These are phyloP conservation scores for Drosophila nannoptera DNA, from an alignment of 1,140 invertebrate genomes.

Conservation along the genomic window DNA sequence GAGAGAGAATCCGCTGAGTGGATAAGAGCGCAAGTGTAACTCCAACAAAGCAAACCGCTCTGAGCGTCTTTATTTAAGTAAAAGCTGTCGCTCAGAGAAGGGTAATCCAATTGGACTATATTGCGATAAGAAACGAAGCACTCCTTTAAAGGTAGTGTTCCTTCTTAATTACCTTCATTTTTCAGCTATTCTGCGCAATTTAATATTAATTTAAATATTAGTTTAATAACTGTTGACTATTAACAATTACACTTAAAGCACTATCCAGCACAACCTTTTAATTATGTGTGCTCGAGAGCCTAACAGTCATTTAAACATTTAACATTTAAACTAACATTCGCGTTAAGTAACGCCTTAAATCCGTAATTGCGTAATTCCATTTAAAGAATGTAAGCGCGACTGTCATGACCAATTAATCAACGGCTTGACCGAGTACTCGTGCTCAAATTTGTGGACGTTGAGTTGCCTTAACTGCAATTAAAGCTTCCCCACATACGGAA, in stretches of 20 bases:
- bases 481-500: constrained; percentile 37
- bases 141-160: neutral
- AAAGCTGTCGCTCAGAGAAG: neutral
- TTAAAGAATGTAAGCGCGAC: constrained; percentile 12
- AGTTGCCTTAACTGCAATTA: constrained; percentile 61
- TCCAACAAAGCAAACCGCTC: constrained; percentile 13
- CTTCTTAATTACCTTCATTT: no score
- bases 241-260: no score
- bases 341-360: constrained; percentile 34
- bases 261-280: no score
- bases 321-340: constrained; percentile 12
- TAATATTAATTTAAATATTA: no score
- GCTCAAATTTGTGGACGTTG: constrained; percentile 22
- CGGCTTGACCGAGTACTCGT: constrained; percentile 37
- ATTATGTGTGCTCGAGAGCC: neutral
- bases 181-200: no score
- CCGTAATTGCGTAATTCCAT: constrained; percentile 47
- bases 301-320: neutral
- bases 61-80: neutral
- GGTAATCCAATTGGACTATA: neutral
- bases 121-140: neutral
- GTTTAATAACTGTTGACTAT: no score
- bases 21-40: constrained; percentile 6
- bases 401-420: constrained; percentile 62
- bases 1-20: neutral